Evolutionary conservation across 1,140 invertebrate species (phyloP), one percentile per base, ranked within the genome.

Genomic region (Reticulitermes speratus): DNA sequence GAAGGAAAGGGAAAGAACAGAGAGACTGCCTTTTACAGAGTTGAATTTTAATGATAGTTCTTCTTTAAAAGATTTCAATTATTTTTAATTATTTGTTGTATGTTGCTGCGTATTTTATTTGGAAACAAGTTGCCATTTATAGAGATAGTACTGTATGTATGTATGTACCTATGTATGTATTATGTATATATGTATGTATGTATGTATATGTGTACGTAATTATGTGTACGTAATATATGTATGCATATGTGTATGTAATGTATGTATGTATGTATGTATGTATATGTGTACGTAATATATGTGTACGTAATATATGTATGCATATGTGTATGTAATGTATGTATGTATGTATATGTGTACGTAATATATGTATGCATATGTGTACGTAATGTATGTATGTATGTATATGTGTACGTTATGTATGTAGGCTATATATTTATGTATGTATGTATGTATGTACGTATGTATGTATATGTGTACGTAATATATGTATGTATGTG

Each of bases 211-310:
- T 82, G n/a, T 82, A n/a, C 8, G n/a, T 82, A 82, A 2, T 2
- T 38, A 38, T 38, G 38, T 38, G 38, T 38, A 38, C 5, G 38
- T 38, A 38, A 2, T 38, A 38, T 38, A 5, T 38, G 5, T 38
- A 5, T 38, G 5, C 5, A 5, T 38, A 38, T 38, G 38, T 38
- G 5, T 38, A 5, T 38, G 5, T 38, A 2, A 38, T 38, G 38
- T 38, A 38, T 38, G 38, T 9, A 82, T 82, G 38, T 82, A 82
- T 82, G n/a, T 82, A 82, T 82, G 44, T 82, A 82, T 82, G 44
- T 19, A 2, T 82, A 7, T 82, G 8, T 82, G 44, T 82, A 82
- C 8, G 55, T 59, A 55, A 82, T 19, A 2, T 82, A 7, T 82
- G 8, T 82, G 44, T 82, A 82, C 8, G 55, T 59, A 82, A 82